Conservation (phyloP, 2,797 vertebrate species). For the Sebastes vulpes region DNA sequence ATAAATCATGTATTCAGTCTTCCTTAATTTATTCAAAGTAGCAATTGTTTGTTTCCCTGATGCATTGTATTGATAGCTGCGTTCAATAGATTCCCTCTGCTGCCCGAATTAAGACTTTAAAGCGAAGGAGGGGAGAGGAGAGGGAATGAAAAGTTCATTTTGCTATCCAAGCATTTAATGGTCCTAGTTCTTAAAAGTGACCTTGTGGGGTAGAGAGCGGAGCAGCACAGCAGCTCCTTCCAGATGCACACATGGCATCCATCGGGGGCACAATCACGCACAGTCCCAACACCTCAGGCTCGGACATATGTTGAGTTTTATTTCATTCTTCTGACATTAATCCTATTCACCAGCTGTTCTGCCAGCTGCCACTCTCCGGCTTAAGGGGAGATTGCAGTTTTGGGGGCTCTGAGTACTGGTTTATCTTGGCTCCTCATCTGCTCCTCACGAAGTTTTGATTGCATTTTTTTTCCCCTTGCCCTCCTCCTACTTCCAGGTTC, state of each 20-base stretch:
- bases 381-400: conserved; percentile 98
- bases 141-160: conserved; percentile 89
- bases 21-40: conserved; percentile 36
- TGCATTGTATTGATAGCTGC: conserved; percentile 30
- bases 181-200: conserved; percentile 96
- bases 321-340: conserved; percentile 99
- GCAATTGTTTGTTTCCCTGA: conserved; percentile 28
- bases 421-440: conserved; percentile 89
- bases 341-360: conserved; percentile 99
- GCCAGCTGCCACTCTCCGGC: conserved; percentile 99
- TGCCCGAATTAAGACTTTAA: conserved; percentile 45
- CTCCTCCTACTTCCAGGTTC: conserved; percentile 71
- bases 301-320: conserved; percentile 99
- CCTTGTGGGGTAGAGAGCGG: conserved; percentile 94
- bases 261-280: conserved; percentile 98
- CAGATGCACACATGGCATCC: conserved; percentile 99
- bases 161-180: conserved; percentile 91
- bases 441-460: conserved; percentile 85
- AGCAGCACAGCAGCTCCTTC: conserved; percentile 92
- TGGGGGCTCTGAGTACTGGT: conserved; percentile 91
- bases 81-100: conserved; percentile 40
- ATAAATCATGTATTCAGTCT: conserved; percentile 12
- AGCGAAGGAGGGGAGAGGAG: conserved; percentile 75
- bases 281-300: conserved; percentile 98
- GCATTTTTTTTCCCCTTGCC: conserved; percentile 65